Evolutionary conservation across 2,113 vertebrate genomes (phyloP).

Genomic region (Apteryx owenii): DNA sequence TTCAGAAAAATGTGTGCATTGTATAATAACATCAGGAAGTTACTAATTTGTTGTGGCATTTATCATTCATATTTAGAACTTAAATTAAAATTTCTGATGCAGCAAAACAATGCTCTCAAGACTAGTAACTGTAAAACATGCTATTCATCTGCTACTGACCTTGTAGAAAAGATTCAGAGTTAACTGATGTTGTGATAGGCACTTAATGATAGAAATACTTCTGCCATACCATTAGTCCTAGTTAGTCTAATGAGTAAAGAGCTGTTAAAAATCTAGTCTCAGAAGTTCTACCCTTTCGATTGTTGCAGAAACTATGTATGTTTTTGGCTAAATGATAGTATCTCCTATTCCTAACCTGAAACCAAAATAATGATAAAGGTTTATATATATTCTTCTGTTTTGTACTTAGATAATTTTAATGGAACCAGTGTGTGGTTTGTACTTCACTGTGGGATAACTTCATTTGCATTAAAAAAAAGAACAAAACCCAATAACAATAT

Average conservation of each 20-base stretch:
- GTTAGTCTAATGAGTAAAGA: not conserved
- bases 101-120: not conserved
- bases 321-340: not conserved
- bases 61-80: slow-evolving; percentile 32
- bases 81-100: slow-evolving; percentile 14
- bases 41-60: slow-evolving; percentile 27
- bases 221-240: not conserved
- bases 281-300: not conserved
- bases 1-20: not conserved
- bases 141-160: not conserved
- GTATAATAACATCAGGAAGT: slow-evolving; percentile 13
- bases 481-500: not conserved
- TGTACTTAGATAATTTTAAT: not conserved
- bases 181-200: not conserved
- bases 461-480: not conserved
- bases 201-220: not conserved
- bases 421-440: not conserved
- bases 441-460: not conserved
- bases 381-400: not conserved
- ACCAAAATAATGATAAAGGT: not conserved
- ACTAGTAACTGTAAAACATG: slow-evolving; percentile 1
- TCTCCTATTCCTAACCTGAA: not conserved
- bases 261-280: not conserved
- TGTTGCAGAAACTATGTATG: not conserved
- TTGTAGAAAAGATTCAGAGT: not conserved